Conservation (phyloP, 1,140 invertebrate species). For the Drosophila sproati region DNA sequence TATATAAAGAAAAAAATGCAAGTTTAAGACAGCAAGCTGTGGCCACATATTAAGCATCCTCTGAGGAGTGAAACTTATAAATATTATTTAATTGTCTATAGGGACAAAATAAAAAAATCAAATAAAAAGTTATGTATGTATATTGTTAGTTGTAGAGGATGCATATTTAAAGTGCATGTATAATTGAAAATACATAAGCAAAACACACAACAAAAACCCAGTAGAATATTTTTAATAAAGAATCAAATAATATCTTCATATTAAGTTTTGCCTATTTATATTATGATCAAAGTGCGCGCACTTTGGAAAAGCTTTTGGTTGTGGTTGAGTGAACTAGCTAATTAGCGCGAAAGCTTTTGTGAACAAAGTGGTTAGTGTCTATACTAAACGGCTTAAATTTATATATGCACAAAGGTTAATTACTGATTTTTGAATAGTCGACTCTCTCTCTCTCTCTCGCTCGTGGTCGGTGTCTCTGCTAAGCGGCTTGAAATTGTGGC, state of each 20-base stretch:
- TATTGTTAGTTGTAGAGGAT: slow-evolving; percentile 19
- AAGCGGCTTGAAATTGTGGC: not conserved
- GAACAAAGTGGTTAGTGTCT: too few species aligned
- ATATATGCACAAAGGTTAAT: too few species aligned
- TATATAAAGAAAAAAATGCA: not conserved
- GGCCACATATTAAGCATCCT: slow-evolving; percentile 61
- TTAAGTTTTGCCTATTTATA: not conserved
- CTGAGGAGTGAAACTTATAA: slow-evolving; percentile 40
- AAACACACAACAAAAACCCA: slow-evolving; percentile 25
- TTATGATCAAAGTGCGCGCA: too few species aligned
- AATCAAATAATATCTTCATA: slow-evolving; percentile 42
- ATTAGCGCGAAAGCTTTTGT: too few species aligned
- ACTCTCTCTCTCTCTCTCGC: too few species aligned
- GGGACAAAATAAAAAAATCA: slow-evolving; percentile 12
- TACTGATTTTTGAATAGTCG: too few species aligned
- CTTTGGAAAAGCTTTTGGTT: too few species aligned
- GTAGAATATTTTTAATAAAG: slow-evolving; percentile 69
- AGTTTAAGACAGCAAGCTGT: slow-evolving; percentile 32
- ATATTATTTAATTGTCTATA: not conserved
- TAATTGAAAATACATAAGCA: slow-evolving; percentile 36
- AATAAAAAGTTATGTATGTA: slow-evolving; percentile 23
- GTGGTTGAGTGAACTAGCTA: too few species aligned
- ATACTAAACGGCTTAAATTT: too few species aligned
- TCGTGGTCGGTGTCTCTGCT: slow-evolving; percentile 24
- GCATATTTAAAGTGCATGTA: slow-evolving; percentile 43